Conservation (phyloP, 2,888 invertebrate species). For the Hydriomena furcata region DNA sequence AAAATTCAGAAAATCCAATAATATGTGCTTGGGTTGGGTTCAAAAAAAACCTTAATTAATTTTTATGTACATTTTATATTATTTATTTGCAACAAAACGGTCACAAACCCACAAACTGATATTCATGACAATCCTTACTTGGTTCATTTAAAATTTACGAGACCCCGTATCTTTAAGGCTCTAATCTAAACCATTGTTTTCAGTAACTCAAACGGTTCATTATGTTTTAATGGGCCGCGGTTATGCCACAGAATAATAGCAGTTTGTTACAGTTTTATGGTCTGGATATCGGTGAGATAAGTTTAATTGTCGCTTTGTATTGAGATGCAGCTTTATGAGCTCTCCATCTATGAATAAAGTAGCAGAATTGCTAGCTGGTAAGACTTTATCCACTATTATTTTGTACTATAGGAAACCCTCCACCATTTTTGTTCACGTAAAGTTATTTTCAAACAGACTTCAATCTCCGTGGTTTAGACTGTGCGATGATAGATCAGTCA, state of each 20-base stretch:
- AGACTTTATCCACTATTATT: too few species aligned
- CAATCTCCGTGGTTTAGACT: too few species aligned
- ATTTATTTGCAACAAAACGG: constrained; percentile 3
- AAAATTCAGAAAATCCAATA: too few species aligned
- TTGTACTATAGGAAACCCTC: too few species aligned
- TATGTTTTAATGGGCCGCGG: constrained; percentile 25
- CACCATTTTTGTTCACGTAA: too few species aligned
- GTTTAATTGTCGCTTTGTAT: constrained; percentile 14
- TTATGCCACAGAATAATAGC: constrained; percentile 12
- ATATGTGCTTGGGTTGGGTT: too few species aligned
- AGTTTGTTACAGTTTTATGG: constrained; percentile 1
- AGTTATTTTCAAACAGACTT: too few species aligned
- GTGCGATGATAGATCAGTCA: too few species aligned
- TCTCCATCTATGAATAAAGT: too few species aligned
- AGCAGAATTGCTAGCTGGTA: too few species aligned
- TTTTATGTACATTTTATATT: background rate
- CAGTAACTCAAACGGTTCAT: constrained; percentile 24
- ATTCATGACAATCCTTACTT: constrained; percentile 11
- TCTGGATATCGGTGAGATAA: constrained; percentile 19
- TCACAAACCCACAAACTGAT: constrained; percentile 3
- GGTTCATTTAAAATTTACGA: constrained; percentile 15
- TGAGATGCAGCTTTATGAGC: constrained; percentile 6
- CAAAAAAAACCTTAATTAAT: background rate
- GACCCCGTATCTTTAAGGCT: constrained; percentile 20
- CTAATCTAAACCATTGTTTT: constrained; percentile 29